Base-by-base conservation (phyloP, 1,140 invertebrate genomes). In the Sinella curviseta region DNA sequence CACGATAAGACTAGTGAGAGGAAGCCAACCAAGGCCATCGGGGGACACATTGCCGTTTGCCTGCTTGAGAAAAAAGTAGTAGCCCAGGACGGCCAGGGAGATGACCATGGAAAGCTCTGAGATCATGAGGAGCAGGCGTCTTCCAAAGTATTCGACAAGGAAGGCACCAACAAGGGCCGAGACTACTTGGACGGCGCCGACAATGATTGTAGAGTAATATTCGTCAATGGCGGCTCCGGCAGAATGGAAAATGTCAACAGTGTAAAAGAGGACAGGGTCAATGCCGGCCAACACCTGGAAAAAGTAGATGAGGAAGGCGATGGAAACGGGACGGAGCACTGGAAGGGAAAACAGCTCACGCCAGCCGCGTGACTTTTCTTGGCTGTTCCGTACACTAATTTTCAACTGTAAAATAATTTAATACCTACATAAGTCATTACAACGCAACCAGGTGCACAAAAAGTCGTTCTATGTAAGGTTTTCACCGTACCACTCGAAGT, bases 231-330 rank as follows among this genome's bases (percentile, higher is more conserved):
- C 39, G 3, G 74, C 74, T 3, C 74, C 74, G 24, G 8, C 16
- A 12, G 74, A 75, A 14, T 3, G 17, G 74, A 75, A 75, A 28
- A 75, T 75, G 74, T 75, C 74, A 17, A 75, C 74, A 2, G 74
- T 75, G 74, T 75, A 75, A 75, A 75, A 75, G 1, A 75, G 74
- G 28, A 75, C 74, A 30, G 74, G 74, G 24, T 75, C 74, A 26
- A 75, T 75, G 36, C 74, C 74, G 39, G 74, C 14, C 33, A 75
- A 75, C 1, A 75, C 74, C 39, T 75, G 74, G 74, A 75, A 75
- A 75, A 75, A 75, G 36, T 75, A 75, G 16, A 75, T 75, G 34
- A 75, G n/a, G 31, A 75, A 75, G 2, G 74, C 74, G 26, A 75
- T 75, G 35, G 74, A 75, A 24, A 75, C 28, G 8, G 74, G 74